phyloP scores from a whole-genome alignment of 2,797 vertebrate genomes.

The Phataginus tricuspis region DNA sequence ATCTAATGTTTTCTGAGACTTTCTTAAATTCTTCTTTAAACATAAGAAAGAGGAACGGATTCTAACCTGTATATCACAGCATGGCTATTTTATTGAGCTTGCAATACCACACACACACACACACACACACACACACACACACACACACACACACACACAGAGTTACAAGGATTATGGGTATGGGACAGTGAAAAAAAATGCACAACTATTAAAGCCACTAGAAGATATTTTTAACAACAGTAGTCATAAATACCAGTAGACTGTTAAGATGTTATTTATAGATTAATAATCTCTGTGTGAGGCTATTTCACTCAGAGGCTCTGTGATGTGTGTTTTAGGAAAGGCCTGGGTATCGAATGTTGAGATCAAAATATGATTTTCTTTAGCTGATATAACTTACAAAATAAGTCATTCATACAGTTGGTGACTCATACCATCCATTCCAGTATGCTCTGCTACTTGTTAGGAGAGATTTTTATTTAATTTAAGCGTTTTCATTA shows the following conservation, averaged over 20 bases:
- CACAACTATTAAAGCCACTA: neutral
- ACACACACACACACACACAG: neutral
- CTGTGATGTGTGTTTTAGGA: neutral
- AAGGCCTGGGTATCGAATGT: neutral
- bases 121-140: neutral
- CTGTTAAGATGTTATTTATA: slow-evolving; percentile 52
- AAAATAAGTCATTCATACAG: slow-evolving; percentile 59
- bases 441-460: slow-evolving; percentile 63
- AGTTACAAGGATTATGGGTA: neutral
- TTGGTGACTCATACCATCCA: slow-evolving; percentile 52
- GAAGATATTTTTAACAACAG: slow-evolving; percentile 23
- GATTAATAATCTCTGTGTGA: slow-evolving; percentile 60
- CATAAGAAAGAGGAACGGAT: slow-evolving; percentile 39
- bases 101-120: neutral
- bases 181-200: neutral
- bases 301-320: slow-evolving; percentile 32
- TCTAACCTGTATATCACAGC: neutral
- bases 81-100: neutral
- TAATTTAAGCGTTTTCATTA: slow-evolving; percentile 79
- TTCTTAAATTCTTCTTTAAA: slow-evolving; percentile 54
- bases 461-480: slow-evolving; percentile 75
- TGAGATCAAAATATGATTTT: slow-evolving; percentile 60
- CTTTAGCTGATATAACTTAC: slow-evolving; percentile 58
- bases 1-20: slow-evolving; percentile 47
- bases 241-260: slow-evolving; percentile 41